Conservation (phyloP, 2,888 invertebrate species). For the Crepidodera aurea region DNA sequence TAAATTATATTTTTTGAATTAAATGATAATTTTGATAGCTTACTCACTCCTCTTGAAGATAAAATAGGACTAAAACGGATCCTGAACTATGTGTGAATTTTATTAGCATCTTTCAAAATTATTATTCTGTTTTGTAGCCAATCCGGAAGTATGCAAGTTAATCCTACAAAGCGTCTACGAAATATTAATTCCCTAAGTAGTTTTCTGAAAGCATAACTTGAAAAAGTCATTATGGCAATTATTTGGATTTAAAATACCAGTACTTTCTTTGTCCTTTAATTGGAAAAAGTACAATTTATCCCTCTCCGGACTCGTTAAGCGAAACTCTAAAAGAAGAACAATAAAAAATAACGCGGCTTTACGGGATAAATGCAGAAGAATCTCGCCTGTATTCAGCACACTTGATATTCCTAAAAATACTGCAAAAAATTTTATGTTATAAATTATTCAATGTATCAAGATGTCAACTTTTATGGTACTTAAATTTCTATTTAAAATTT, state of each 20-base stretch:
- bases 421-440: background rate
- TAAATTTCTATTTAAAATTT: too few relatives aligned
- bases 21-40: too few relatives aligned
- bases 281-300: conserved; percentile 16
- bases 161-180: conserved; percentile 1
- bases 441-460: background rate
- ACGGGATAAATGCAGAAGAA: conserved; percentile 5
- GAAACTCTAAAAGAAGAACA: conserved; percentile 11
- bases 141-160: conserved; percentile 4
- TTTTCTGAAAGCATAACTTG: conserved; percentile 12
- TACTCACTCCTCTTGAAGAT: too few relatives aligned
- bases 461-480: too few relatives aligned
- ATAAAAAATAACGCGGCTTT: conserved; percentile 16
- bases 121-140: background rate
- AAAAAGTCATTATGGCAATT: conserved; percentile 16
- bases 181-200: conserved; percentile 19
- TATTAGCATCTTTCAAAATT: too few relatives aligned
- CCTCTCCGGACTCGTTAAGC: conserved; percentile 11
- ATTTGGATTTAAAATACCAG: conserved; percentile 18
- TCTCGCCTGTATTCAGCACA: background rate
- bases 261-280: conserved; percentile 18
- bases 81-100: too few relatives aligned
- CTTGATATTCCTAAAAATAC: conserved; percentile 1
- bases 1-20: too few relatives aligned
- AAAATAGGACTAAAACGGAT: too few relatives aligned